A percentile compares a stretch with the other conserved stretches of the same genome.
Conservation (phyloP, 2,888 invertebrate genomes). For the Ditylenchus weischeri region DNA sequence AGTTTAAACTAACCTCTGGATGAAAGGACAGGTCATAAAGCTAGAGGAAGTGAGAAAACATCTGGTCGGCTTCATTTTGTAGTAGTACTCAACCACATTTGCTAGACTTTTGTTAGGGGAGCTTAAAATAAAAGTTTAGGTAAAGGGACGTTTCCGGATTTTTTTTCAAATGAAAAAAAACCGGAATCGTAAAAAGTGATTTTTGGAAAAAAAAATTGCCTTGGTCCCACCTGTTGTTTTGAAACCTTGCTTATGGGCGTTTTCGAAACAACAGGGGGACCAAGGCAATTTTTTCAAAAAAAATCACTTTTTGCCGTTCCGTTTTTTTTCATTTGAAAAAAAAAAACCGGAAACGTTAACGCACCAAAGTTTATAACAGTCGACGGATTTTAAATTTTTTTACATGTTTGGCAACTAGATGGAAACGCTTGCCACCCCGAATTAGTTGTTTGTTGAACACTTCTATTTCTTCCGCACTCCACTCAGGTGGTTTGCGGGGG, state of each 20-base stretch:
- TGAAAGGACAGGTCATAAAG: background rate
- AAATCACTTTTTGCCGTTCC: no score
- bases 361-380: no score
- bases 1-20: background rate
- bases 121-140: background rate
- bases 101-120: constrained; percentile 1
- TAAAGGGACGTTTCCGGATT: no score
- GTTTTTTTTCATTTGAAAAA: no score
- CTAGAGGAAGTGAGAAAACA: background rate
- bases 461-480: background rate
- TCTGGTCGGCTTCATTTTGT: background rate
- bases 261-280: no score
- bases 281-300: no score
- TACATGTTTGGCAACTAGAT: constrained; percentile 1
- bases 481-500: background rate
- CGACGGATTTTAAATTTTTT: background rate
- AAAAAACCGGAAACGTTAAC: no score
- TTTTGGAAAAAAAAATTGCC: no score
- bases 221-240: no score
- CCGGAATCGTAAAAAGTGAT: no score
- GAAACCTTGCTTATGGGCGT: no score
- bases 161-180: no score
- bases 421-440: background rate
- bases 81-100: constrained; percentile 4
- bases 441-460: background rate